Evolutionary conservation across 1,140 invertebrate species (phyloP).

Genomic region (Laupala kohalensis): DNA sequence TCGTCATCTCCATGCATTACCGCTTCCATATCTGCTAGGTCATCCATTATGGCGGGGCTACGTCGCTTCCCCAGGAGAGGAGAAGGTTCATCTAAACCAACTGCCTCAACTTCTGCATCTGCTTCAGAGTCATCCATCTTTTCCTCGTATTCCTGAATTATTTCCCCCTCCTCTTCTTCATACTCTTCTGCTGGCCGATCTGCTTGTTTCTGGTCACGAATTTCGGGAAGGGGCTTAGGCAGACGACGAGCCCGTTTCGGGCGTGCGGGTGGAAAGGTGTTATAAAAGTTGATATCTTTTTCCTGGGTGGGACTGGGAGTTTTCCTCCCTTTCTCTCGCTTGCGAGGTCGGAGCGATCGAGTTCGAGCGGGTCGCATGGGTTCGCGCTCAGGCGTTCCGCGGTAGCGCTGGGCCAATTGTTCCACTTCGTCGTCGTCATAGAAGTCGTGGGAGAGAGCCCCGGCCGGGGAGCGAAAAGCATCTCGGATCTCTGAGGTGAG

Average conservation of each 20-base stretch:
- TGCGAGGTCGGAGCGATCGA: constrained; percentile 23
- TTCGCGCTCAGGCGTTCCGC: constrained; percentile 14
- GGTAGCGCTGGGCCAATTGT: constrained; percentile 20
- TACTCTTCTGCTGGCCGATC: constrained; percentile 30
- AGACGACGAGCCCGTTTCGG: constrained; percentile 20
- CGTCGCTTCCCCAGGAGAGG: constrained; percentile 19
- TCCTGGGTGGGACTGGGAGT: constrained; percentile 20
- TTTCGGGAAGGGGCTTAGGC: background rate
- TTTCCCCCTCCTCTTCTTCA: constrained; percentile 28
- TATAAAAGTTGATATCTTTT: constrained; percentile 19
- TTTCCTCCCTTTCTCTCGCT: constrained; percentile 17
- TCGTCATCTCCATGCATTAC: background rate
- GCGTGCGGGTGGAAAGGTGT: constrained; percentile 27
- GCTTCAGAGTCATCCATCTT: constrained; percentile 17
- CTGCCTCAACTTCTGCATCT: background rate
- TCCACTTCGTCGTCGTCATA: constrained; percentile 22
- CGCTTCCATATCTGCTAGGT: background rate
- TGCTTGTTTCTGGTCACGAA: background rate
- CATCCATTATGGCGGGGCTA: constrained; percentile 4
- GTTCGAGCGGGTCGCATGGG: constrained; percentile 18
- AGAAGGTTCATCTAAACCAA: constrained; percentile 24
- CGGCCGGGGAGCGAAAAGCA: constrained; percentile 52
- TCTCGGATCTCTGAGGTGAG: constrained; percentile 63
- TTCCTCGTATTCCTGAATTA: constrained; percentile 35
- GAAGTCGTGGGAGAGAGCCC: constrained; percentile 35